Percentiles rank a stretch among this genome's conserved stretches.
Conservation (phyloP, 2,888 invertebrate species). For the Leptinotarsa haldemani region DNA sequence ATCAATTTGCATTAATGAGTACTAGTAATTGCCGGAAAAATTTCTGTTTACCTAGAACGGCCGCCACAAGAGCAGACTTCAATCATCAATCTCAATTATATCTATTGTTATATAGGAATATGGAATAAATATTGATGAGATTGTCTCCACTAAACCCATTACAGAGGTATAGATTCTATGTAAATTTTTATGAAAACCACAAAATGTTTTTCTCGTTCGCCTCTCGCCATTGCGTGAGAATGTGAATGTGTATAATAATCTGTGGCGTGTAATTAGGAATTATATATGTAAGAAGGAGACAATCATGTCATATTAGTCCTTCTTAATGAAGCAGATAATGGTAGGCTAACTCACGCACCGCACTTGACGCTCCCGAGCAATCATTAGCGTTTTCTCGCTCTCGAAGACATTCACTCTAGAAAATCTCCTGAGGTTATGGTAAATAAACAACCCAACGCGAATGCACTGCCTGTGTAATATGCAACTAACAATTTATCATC, state of each 20-base stretch:
- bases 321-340: constrained; percentile 65
- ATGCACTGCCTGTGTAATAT: constrained; percentile 1
- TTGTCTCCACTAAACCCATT: background rate
- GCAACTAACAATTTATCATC: constrained; percentile 4
- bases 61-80: background rate
- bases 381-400: constrained; percentile 45
- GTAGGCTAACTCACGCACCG: constrained; percentile 52
- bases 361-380: constrained; percentile 50
- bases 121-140: constrained; percentile 7
- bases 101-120: background rate
- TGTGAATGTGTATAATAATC: constrained; percentile 60
- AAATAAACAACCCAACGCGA: constrained; percentile 1
- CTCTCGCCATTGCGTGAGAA: constrained; percentile 57
- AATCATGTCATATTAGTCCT: constrained; percentile 65
- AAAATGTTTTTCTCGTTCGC: constrained; percentile 39
- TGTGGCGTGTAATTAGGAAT: constrained; percentile 62
- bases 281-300: constrained; percentile 63
- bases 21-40: background rate
- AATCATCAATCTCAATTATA: constrained; percentile 6
- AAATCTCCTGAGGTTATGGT: constrained; percentile 13
- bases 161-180: constrained; percentile 19
- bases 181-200: constrained; percentile 39
- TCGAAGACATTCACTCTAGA: constrained; percentile 11
- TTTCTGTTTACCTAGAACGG: background rate
- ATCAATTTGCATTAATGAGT: background rate